phyloP scores from a whole-genome alignment of 2,113 vertebrate species.

The Pogonocichla stellata region DNA sequence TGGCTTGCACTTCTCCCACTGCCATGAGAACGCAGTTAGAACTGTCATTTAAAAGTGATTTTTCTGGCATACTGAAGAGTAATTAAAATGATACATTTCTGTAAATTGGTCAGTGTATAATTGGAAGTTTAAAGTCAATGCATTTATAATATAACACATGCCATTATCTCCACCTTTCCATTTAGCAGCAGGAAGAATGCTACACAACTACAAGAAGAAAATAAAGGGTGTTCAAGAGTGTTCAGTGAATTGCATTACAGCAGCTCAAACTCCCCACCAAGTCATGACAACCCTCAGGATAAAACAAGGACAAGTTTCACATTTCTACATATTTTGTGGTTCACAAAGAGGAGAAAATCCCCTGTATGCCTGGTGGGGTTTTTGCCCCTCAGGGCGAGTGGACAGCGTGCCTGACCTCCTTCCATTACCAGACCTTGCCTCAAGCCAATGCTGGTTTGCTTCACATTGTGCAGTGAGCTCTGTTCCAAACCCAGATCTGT shows the following conservation, averaged over 20 bases:
- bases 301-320: neutral
- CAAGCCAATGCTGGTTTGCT: neutral
- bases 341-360: neutral
- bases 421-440: neutral
- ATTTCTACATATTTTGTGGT: neutral
- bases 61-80: conserved; percentile 26
- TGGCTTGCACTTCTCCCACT: conserved; percentile 19
- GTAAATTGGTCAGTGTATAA: conserved; percentile 26
- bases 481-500: neutral
- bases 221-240: neutral
- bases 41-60: neutral
- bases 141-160: conserved; percentile 30
- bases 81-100: conserved; percentile 14
- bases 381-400: neutral
- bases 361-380: neutral
- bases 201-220: neutral
- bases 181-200: neutral
- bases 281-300: neutral
- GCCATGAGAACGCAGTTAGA: neutral
- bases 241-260: neutral
- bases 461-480: neutral
- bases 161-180: neutral
- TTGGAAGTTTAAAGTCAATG: neutral
- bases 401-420: neutral
- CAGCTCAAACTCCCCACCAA: neutral